Evolutionary conservation across 1,140 invertebrate species (phyloP), one percentile per base, ranked within the genome.

Genomic region (Zaprionus nigranus): DNA sequence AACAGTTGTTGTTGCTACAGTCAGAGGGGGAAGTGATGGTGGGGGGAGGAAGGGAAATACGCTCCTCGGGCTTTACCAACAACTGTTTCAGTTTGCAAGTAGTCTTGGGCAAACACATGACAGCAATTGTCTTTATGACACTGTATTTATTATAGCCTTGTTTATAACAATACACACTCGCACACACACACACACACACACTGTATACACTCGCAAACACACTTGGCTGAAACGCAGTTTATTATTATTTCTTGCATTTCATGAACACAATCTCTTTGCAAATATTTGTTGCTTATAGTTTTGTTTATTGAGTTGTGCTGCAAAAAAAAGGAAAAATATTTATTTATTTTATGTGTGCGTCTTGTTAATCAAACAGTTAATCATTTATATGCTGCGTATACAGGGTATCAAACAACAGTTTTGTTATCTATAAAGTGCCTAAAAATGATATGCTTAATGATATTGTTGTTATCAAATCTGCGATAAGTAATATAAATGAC

Each of bases 271-370:
- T 64, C 54, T 46, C 69, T 56, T 56, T 28, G 75, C 68, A 78
- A 78, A 78, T 78, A 78, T 78, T 74, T 74, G 58, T 40, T 67
- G 51, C 46, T 57, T 74, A 74, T 74, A 74, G 59, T 72, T 77
- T 22, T 22, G 70, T 78, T 78, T 74, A 68, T 74, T 66, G 34
- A 78, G 70, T 78, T 74, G 70, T 78, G 9, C 40, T 46, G 40
- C 69, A 51, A 43, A 34, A 57, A 20, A 17, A n/a, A n/a, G n/a
- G n/a, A 43, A 30, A 56, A 22, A 43, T 77, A 73, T 64, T 71
- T 63, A 53, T 71, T 53, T 40, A 15, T n/a, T 34, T 20, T 11
- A 43, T 63, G 13, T 62, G 5, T 38, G 24, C 54, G 40, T 59
- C 34, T 68, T 70, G 36, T 60, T 58, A n/a, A 76, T 20, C 56